These are phyloP conservation scores for Microplitis mediator DNA, from an alignment of 1,140 invertebrate genomes.

Conservation along the genomic window DNA sequence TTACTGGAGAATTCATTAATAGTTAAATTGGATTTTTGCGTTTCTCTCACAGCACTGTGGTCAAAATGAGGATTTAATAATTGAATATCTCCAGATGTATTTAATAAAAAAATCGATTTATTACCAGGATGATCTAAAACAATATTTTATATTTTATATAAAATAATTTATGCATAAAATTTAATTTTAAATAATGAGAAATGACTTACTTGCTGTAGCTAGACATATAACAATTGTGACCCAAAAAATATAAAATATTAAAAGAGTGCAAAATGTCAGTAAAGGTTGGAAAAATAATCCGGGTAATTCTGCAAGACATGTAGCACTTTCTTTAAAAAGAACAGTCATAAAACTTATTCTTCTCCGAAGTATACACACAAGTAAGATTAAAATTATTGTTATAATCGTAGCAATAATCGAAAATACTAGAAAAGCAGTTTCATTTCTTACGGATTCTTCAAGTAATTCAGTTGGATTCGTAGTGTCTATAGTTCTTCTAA, in stretches of 20 bases:
- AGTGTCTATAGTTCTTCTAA: slow-evolving; percentile 73
- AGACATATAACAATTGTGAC: slow-evolving; percentile 75
- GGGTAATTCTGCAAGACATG: slow-evolving; percentile 82
- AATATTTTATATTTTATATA: slow-evolving; percentile 20
- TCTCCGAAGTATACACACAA: slow-evolving; percentile 80
- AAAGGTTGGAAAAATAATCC: slow-evolving; percentile 87
- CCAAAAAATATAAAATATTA: slow-evolving; percentile 86
- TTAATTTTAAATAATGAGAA: not conserved
- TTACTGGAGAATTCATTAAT: slow-evolving; percentile 35
- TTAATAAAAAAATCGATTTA: slow-evolving; percentile 57
- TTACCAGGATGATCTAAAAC: slow-evolving; percentile 60
- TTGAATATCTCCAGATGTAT: slow-evolving; percentile 31
- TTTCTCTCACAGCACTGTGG: slow-evolving; percentile 36
- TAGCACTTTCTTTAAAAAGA: slow-evolving; percentile 86
- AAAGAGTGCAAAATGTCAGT: slow-evolving; percentile 80
- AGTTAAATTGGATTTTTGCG: slow-evolving; percentile 40
- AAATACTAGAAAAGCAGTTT: slow-evolving; percentile 82
- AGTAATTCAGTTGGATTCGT: slow-evolving; percentile 66
- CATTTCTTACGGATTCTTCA: slow-evolving; percentile 83
- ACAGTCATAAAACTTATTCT: slow-evolving; percentile 79
- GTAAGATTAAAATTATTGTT: slow-evolving; percentile 81
- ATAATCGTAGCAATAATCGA: slow-evolving; percentile 87
- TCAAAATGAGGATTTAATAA: slow-evolving; percentile 38
- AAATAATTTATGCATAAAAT: slow-evolving; percentile 9
- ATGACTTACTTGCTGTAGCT: slow-evolving; percentile 72